Evolutionary conservation across 2,797 vertebrate genomes (phyloP).

Genomic region (Clarias fuscus): DNA sequence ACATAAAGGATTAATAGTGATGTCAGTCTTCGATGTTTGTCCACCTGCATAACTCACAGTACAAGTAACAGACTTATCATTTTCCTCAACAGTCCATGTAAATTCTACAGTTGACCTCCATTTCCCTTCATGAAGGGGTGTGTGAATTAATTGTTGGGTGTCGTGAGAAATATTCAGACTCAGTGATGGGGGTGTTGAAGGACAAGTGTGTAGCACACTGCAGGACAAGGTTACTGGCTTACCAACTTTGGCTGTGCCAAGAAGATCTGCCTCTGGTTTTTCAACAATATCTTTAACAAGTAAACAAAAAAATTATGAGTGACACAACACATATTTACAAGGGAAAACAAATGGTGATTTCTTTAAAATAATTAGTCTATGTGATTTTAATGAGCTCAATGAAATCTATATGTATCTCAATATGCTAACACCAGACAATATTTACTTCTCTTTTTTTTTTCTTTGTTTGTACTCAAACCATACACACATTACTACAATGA

Average conservation of each 20-base stretch:
- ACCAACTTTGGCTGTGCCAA: slow-evolving; percentile 54
- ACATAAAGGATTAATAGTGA: slow-evolving; percentile 60
- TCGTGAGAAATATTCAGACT: slow-evolving; percentile 35
- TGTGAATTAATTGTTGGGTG: neutral
- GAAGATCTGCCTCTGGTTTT: slow-evolving; percentile 13
- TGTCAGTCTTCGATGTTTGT: slow-evolving; percentile 51
- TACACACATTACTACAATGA: neutral
- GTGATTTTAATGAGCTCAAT: neutral
- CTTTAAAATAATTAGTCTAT: neutral
- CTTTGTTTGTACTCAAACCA: neutral
- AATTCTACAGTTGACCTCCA: slow-evolving; percentile 6
- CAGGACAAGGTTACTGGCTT: slow-evolving; percentile 58
- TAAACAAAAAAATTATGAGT: neutral
- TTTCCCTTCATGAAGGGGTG: slow-evolving; percentile 18
- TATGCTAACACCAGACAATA: neutral
- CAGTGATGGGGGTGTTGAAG: slow-evolving; percentile 50
- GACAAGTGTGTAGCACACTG: slow-evolving; percentile 60
- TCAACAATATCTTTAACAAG: slow-evolving; percentile 15
- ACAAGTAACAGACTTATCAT: slow-evolving; percentile 52
- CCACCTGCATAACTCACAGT: slow-evolving; percentile 51
- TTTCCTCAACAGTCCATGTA: slow-evolving; percentile 23
- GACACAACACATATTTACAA: neutral
- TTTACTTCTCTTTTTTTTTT: neutral
- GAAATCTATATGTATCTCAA: neutral
- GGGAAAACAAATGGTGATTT: neutral